phyloP scores from a whole-genome alignment of 1,140 invertebrate species.

The Calosoma granatense region DNA sequence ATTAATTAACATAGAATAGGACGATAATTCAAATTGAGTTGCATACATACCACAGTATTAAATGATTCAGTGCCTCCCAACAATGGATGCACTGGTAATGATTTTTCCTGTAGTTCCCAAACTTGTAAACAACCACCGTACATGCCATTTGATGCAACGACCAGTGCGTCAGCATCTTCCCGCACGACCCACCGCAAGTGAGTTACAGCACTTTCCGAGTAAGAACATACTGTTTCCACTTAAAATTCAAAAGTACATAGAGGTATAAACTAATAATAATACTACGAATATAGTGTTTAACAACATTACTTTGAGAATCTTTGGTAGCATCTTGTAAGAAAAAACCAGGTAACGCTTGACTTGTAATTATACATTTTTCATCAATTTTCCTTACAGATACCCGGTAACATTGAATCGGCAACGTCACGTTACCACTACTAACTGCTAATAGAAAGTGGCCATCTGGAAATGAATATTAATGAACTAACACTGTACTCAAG shows the following conservation, averaged over 20 bases:
- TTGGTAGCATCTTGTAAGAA: slow-evolving; percentile 55
- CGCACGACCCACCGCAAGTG: slow-evolving; percentile 70
- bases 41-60: slow-evolving; percentile 56
- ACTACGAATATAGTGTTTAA: neutral
- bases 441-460: slow-evolving; percentile 72
- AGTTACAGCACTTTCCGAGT: slow-evolving; percentile 41
- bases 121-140: slow-evolving; percentile 64
- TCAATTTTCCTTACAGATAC: slow-evolving; percentile 47
- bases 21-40: neutral
- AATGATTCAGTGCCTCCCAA: slow-evolving; percentile 44
- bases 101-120: slow-evolving; percentile 76
- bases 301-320: slow-evolving; percentile 33
- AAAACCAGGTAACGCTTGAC: slow-evolving; percentile 70
- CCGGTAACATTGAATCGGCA: slow-evolving; percentile 65
- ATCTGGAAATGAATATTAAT: slow-evolving; percentile 35
- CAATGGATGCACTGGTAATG: slow-evolving; percentile 66
- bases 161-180: slow-evolving; percentile 72
- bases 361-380: slow-evolving; percentile 45
- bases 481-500: neutral
- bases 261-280: neutral
- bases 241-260: slow-evolving; percentile 13
- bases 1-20: slow-evolving; percentile 1
- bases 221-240: slow-evolving; percentile 25
- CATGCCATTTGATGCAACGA: slow-evolving; percentile 54
- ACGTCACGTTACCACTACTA: slow-evolving; percentile 54